Evolutionary conservation across 2,113 vertebrate species (phyloP), one percentile per base, ranked within the genome.

Genomic region (Abramis brama): DNA sequence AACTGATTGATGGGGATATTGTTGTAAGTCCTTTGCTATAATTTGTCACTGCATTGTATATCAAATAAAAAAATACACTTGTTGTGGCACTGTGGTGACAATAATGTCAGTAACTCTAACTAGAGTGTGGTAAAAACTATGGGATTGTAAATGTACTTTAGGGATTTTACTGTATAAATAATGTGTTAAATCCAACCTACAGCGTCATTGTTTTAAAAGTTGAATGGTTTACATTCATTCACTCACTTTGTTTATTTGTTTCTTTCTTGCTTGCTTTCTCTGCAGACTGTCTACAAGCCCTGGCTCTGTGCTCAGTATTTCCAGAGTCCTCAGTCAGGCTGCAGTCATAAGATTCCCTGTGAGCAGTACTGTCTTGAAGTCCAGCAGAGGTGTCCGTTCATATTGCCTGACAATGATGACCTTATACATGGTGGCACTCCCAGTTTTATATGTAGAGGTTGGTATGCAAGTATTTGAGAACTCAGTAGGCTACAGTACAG

Each of bases 361-460:
- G 96, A 97, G 95, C 97, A 97, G 94, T 98, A 99, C 95, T 99
- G 98, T 95, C 95, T 98, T 93, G 97, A 99, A 93, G 98, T 99
- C 93, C 98, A 98, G 95, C 97, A 97, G 90, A 95, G 96, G 93
- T 99, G 98, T 95, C 98, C 98, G 80, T 99, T 99, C 93, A 96
- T 99, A 94, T 92, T 99, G 96, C 98, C 98, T 79, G 98, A 99
- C 95, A 99, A 99, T 19, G 97, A 99, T 89, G 98, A 99, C 94
- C 97, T 99, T 92, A 96, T 99, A 94, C 97, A 99, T 8, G 98
- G 98, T 93, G 98, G 98, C 93, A 96, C 97, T 93, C 98, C 98
- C 93, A 99, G 98, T 95, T 99, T 99, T 97, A 97, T 99, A 97
- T 99, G 98, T 94, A 97, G 97, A 98, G 98, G 98, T 99, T 86